Percentiles rank a stretch among this genome's conserved stretches.
phyloP scores from a whole-genome alignment of 1,140 invertebrate species.

The Eubasilissa regina region DNA sequence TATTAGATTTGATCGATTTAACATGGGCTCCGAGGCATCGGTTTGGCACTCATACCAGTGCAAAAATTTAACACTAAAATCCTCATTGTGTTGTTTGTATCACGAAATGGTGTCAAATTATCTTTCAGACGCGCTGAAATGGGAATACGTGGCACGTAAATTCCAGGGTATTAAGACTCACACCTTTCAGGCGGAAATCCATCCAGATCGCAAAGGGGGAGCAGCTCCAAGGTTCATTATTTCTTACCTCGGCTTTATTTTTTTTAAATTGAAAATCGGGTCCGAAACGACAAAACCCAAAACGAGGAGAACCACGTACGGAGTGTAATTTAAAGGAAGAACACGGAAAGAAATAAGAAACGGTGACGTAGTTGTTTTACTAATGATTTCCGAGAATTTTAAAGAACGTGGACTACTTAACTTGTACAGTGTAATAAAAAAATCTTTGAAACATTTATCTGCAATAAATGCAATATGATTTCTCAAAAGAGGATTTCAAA shows the following conservation, averaged over 20 bases:
- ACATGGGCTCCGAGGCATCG: too few relatives aligned
- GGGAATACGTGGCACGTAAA: slow-evolving; percentile 6
- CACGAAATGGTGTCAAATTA: too few relatives aligned
- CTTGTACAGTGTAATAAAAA: not conserved
- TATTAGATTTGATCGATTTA: too few relatives aligned
- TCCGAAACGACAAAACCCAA: not conserved
- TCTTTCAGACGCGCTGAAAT: not conserved
- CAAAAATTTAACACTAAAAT: too few relatives aligned
- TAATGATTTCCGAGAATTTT: slow-evolving; percentile 29
- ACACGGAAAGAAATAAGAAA: slow-evolving; percentile 15
- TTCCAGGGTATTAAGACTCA: not conserved
- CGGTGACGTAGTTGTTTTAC: slow-evolving; percentile 30
- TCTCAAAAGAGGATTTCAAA: too few relatives aligned
- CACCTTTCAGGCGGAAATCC: not conserved
- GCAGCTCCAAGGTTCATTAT: slow-evolving; percentile 8
- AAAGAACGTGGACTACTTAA: not conserved
- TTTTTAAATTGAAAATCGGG: slow-evolving; percentile 16
- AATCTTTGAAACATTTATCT: not conserved
- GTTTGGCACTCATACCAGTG: too few relatives aligned
- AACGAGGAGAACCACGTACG: slow-evolving; percentile 19
- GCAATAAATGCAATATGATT: too few relatives aligned
- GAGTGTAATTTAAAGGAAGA: slow-evolving; percentile 21
- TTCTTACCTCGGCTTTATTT: slow-evolving; percentile 15
- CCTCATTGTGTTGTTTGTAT: too few relatives aligned
- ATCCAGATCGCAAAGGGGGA: not conserved